phyloP scores from a whole-genome alignment of 2,113 vertebrate species.

The Vimba vimba region DNA sequence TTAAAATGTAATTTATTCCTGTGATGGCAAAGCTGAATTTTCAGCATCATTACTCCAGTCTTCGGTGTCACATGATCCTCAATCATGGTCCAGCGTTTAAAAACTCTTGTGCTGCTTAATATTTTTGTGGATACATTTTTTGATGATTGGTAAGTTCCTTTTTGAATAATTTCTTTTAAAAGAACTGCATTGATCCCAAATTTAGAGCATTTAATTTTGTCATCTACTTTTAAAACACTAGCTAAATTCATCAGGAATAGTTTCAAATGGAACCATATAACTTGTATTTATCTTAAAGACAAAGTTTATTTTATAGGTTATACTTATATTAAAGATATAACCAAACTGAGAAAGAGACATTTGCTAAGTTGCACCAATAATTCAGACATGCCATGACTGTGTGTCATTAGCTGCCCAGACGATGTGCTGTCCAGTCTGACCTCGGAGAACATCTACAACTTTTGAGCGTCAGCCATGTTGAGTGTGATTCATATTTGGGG shows the following conservation, averaged over 20 bases:
- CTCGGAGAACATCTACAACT: slow-evolving; percentile 37
- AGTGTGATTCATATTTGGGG: slow-evolving; percentile 78
- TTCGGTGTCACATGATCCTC: not conserved
- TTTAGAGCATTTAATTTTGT: not conserved
- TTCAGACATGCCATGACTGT: not conserved
- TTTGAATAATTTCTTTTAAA: no score
- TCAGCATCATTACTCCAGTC: not conserved
- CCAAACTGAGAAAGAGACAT: not conserved
- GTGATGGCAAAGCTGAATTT: not conserved
- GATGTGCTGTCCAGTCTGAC: slow-evolving; percentile 55
- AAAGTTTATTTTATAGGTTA: not conserved
- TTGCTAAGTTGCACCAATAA: not conserved
- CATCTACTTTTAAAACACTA: not conserved
- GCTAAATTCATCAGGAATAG: not conserved
- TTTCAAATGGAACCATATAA: not conserved
- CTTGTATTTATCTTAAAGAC: not conserved
- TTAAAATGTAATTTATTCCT: not conserved
- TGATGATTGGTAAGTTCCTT: not conserved
- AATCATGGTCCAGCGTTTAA: not conserved
- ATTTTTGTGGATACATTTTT: not conserved
- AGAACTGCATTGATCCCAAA: not conserved
- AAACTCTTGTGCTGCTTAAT: not conserved
- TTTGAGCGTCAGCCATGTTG: slow-evolving; percentile 48
- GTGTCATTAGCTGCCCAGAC: slow-evolving; percentile 22
- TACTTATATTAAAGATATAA: not conserved